Conservation (phyloP, 1,140 invertebrate species). For the Leptinotarsa lineolata region DNA sequence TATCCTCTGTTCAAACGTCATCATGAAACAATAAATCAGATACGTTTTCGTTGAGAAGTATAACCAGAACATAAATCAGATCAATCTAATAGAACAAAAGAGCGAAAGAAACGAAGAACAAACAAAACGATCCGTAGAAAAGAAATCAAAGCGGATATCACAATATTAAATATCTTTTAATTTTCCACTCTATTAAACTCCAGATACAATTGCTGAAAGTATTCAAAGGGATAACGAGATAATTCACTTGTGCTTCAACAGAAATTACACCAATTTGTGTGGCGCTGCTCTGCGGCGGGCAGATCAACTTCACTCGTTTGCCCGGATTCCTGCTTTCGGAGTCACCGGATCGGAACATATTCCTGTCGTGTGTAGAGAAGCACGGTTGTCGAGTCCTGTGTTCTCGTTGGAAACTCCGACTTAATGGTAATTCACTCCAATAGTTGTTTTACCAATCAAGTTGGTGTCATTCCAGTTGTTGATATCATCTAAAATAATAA, state of each 20-base stretch:
- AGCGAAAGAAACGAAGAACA: background rate
- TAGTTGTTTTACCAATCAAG: too few relatives aligned
- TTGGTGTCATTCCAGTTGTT: too few relatives aligned
- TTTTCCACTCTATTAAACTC: constrained; percentile 46
- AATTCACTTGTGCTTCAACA: constrained; percentile 39
- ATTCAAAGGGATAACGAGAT: constrained; percentile 48
- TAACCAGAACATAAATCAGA: background rate
- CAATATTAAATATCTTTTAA: constrained; percentile 47
- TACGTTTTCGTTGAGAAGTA: too few relatives aligned
- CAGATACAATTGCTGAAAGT: constrained; percentile 48
- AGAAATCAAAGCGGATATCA: constrained; percentile 42
- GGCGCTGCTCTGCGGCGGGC: constrained; percentile 7
- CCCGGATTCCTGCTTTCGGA: background rate
- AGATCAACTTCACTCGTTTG: background rate
- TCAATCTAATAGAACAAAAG: background rate
- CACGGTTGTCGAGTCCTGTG: background rate
- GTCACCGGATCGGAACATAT: constrained; percentile 1
- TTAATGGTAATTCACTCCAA: too few relatives aligned
- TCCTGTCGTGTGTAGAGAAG: background rate
- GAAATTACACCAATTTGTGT: constrained; percentile 17
- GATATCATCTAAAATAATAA: too few relatives aligned
- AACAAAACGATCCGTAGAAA: constrained; percentile 21
- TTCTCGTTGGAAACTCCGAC: too few relatives aligned
- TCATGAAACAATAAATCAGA: too few relatives aligned
- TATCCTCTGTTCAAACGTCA: too few relatives aligned